Evolutionary conservation across 2,888 invertebrate species (phyloP).

Genomic region (Amblyteles armatorius): DNA sequence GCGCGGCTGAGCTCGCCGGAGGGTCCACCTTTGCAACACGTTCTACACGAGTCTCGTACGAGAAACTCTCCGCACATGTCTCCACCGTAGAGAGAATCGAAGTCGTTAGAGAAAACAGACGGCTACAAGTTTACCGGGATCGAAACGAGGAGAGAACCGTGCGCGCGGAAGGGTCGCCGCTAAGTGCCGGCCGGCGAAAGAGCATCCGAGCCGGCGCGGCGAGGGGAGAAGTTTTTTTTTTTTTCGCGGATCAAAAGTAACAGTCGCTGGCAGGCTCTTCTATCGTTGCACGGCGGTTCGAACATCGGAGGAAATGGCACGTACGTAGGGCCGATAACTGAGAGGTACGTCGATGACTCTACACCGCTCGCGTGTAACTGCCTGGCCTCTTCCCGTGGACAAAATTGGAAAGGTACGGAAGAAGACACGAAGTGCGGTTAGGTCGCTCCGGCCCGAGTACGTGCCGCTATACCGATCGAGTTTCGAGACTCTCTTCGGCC

Average conservation of each 20-base stretch:
- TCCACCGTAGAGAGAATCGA: not conserved
- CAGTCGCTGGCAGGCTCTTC: conserved; percentile 1
- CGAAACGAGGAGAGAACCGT: conserved; percentile 12
- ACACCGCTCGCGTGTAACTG: conserved; percentile 4
- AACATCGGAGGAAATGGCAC: not conserved
- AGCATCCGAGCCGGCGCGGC: conserved; percentile 44
- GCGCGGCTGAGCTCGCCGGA: not conserved
- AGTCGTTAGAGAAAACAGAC: not conserved
- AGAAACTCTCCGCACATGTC: too few relatives aligned
- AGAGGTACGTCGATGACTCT: not conserved
- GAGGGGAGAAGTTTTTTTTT: conserved; percentile 6
- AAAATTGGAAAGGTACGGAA: conserved; percentile 4
- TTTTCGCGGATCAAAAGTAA: conserved; percentile 8
- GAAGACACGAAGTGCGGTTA: conserved; percentile 9
- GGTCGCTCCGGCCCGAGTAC: conserved; percentile 19
- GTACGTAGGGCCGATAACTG: not conserved
- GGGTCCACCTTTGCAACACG: conserved; percentile 48
- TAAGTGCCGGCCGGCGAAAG: conserved; percentile 50
- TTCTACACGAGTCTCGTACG: not conserved
- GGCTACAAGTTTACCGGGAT: not conserved
- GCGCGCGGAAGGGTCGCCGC: conserved; percentile 29
- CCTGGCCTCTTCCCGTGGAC: conserved; percentile 25
- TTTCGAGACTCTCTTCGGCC: conserved; percentile 42
- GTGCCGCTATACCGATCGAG: conserved; percentile 48
- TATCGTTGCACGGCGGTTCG: not conserved